Conservation (phyloP, 1,140 invertebrate species). For the Scaptomyza montana region DNA sequence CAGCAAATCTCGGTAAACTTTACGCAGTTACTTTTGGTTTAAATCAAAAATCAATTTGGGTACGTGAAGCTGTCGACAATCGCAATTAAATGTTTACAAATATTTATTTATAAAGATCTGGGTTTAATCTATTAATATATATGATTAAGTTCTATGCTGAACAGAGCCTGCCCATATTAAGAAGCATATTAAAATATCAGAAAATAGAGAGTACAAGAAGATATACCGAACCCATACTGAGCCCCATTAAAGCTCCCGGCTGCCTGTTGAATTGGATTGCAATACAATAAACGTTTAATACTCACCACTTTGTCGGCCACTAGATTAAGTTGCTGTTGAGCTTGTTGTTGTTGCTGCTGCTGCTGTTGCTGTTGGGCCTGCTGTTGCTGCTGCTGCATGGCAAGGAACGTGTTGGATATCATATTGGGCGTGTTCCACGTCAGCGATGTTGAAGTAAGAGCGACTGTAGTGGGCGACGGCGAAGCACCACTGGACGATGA, state of each 20-base stretch:
- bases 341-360: conserved; percentile 60
- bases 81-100: not conserved
- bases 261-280: conserved; percentile 30
- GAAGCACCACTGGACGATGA: conserved; percentile 80
- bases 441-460: conserved; percentile 74
- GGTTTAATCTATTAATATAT: not conserved
- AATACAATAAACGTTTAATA: conserved; percentile 27
- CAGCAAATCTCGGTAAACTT: conserved; percentile 16
- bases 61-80: not conserved
- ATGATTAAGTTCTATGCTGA: not conserved
- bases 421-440: conserved; percentile 80
- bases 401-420: conserved; percentile 82
- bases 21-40: not conserved
- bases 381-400: conserved; percentile 81
- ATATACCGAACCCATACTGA: conserved; percentile 21
- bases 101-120: not conserved
- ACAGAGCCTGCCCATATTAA: not conserved
- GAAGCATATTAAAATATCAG: not conserved
- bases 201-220: not conserved
- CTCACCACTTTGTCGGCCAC: conserved; percentile 82
- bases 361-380: conserved; percentile 73
- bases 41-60: not conserved
- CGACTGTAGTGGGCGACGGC: conserved; percentile 78
- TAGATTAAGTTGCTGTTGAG: conserved; percentile 75
- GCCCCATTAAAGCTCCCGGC: conserved; percentile 23